phyloP scores from a whole-genome alignment of 2,797 vertebrate species.

The Oryzias sinensis region DNA sequence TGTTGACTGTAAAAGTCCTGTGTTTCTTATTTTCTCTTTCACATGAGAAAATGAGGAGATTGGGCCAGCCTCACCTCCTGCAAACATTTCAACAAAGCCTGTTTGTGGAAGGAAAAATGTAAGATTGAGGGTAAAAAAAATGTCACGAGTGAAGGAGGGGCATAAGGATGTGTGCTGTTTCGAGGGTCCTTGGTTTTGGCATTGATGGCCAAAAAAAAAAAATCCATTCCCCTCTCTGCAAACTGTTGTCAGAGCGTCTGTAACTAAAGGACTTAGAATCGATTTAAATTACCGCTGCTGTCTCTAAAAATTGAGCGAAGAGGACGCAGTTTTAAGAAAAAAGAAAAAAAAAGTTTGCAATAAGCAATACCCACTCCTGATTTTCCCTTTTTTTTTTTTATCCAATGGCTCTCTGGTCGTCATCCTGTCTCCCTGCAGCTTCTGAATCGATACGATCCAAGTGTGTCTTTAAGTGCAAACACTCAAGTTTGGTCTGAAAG shows the following conservation, averaged over 20 bases:
- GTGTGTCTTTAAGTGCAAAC: constrained; percentile 21
- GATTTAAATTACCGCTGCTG: constrained; percentile 73
- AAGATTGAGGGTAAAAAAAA: constrained; percentile 26
- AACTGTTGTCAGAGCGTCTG: constrained; percentile 65
- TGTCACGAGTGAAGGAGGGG: constrained; percentile 32
- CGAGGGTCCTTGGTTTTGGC: constrained; percentile 49
- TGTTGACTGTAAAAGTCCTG: too few species aligned
- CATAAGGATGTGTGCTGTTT: constrained; percentile 2
- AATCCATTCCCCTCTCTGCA: constrained; percentile 69
- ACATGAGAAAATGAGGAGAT: background rate
- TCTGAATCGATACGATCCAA: constrained; percentile 29
- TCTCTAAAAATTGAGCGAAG: constrained; percentile 59
- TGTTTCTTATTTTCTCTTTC: background rate
- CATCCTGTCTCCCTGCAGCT: constrained; percentile 19
- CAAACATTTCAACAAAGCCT: constrained; percentile 32
- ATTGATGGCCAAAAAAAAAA: constrained; percentile 70
- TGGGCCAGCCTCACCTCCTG: constrained; percentile 9
- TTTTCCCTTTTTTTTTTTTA: constrained; percentile 31
- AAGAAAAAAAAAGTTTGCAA: constrained; percentile 50
- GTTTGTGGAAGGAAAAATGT: constrained; percentile 26
- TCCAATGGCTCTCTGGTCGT: constrained; percentile 48
- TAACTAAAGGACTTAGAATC: constrained; percentile 77
- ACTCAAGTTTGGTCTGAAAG: background rate
- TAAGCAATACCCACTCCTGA: constrained; percentile 37
- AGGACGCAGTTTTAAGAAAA: constrained; percentile 37